Evolutionary conservation across 2,113 vertebrate species (phyloP).

Genomic region (Austrofundulus limnaeus): DNA sequence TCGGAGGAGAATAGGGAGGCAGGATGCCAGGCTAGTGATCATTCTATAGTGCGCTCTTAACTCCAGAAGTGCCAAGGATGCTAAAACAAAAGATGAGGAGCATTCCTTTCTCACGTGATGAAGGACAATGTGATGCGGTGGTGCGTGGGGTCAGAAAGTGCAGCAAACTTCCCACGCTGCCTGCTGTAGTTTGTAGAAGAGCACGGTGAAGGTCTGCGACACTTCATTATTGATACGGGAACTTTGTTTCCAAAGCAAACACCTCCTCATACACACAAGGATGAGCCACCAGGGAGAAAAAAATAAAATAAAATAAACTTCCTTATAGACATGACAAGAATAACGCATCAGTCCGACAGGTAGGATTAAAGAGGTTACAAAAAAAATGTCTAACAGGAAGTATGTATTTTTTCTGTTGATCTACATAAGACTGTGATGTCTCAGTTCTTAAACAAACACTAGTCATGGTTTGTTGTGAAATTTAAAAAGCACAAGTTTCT

Average conservation of each 20-base stretch:
- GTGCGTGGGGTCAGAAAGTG: constrained; percentile 73
- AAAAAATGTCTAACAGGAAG: background rate
- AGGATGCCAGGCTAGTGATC: constrained; percentile 68
- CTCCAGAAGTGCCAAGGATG: constrained; percentile 62
- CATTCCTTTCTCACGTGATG: constrained; percentile 71
- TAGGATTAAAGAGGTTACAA: background rate
- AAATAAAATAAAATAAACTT: constrained; percentile 29
- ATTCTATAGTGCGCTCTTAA: constrained; percentile 70
- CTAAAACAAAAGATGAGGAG: constrained; percentile 72
- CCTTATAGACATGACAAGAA: constrained; percentile 41
- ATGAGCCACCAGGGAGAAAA: constrained; percentile 24
- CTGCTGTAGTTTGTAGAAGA: constrained; percentile 15
- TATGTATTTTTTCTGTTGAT: background rate
- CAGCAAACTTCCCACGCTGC: constrained; percentile 77
- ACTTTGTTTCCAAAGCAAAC: constrained; percentile 25
- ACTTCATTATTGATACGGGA: constrained; percentile 36
- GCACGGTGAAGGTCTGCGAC: constrained; percentile 23
- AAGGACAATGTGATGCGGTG: constrained; percentile 63
- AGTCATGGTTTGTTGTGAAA: background rate
- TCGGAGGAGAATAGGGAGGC: constrained; percentile 61
- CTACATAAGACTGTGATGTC: background rate
- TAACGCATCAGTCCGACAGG: background rate
- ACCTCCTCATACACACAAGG: constrained; percentile 14
- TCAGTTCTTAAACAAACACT: background rate
- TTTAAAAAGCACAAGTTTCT: background rate